Percentiles rank a stretch among this genome's conserved stretches.
These are phyloP conservation scores for Sebastes steindachneri DNA, from an alignment of 2,797 vertebrate species.

Conservation along the genomic window DNA sequence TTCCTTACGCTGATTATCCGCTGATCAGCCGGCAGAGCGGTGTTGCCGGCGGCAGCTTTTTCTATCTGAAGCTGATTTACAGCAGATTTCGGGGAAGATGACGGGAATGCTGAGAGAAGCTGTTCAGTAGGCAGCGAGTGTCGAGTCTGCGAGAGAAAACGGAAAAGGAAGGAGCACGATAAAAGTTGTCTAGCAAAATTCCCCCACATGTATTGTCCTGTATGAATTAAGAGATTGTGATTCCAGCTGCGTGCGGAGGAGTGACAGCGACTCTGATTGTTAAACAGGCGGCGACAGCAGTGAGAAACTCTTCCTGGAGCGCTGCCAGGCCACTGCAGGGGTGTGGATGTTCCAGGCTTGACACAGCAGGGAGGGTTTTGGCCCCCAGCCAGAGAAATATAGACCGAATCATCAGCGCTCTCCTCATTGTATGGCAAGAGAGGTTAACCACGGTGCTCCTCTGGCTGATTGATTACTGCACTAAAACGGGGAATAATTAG, in stretches of 20 bases:
- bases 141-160: background rate
- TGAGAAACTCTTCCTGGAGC: slow-evolving; percentile 49
- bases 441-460: background rate
- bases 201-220: background rate
- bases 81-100: slow-evolving; percentile 39
- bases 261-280: background rate
- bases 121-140: background rate
- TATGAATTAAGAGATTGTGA: slow-evolving; percentile 23
- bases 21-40: slow-evolving; percentile 24
- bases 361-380: slow-evolving; percentile 34
- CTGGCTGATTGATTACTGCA: slow-evolving; percentile 4
- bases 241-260: slow-evolving; percentile 17
- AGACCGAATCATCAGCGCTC: slow-evolving; percentile 7
- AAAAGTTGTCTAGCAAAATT: background rate
- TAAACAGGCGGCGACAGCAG: slow-evolving; percentile 31
- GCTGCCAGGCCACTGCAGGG: slow-evolving; percentile 64
- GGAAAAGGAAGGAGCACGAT: background rate
- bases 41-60: slow-evolving; percentile 9
- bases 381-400: slow-evolving; percentile 32
- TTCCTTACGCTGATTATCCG: slow-evolving; percentile 12
- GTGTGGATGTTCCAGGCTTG: slow-evolving; percentile 31
- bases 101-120: slow-evolving; percentile 28
- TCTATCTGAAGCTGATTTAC: slow-evolving; percentile 22
- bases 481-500: background rate
- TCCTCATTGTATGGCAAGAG: background rate